phyloP scores from a whole-genome alignment of 2,888 invertebrate species.

The Stenurella melanura region DNA sequence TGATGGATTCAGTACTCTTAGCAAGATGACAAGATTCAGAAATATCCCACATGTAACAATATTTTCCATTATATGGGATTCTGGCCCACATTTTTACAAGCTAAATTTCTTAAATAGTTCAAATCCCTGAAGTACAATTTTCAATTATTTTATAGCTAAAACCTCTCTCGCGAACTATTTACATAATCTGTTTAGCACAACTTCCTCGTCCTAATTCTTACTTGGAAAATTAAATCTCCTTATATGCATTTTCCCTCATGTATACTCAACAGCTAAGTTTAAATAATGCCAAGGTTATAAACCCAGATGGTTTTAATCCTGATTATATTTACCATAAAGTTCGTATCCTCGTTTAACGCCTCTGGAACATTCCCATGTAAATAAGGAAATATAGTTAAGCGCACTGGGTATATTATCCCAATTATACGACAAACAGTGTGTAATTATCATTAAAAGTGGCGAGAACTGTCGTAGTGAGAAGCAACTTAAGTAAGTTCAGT shows the following conservation, averaged over 20 bases:
- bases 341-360: neutral
- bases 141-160: constrained; percentile 3
- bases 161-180: constrained; percentile 7
- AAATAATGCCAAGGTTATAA: neutral
- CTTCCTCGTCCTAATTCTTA: neutral
- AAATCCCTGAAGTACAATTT: neutral
- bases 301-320: constrained; percentile 20
- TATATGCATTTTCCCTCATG: constrained; percentile 3
- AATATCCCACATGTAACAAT: too few relatives aligned
- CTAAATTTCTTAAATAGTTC: neutral
- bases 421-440: constrained; percentile 4
- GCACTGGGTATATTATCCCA: neutral
- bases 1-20: too few relatives aligned
- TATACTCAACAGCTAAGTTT: neutral
- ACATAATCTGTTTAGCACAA: neutral
- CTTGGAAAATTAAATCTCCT: constrained; percentile 2
- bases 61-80: too few relatives aligned
- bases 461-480: neutral
- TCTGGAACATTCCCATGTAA: constrained; percentile 20
- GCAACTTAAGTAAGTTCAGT: neutral
- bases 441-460: neutral
- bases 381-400: constrained; percentile 22
- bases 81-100: too few relatives aligned
- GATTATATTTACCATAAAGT: constrained; percentile 13
- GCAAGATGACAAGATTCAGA: too few relatives aligned